Evolutionary conservation across 2,888 invertebrate genomes (phyloP).

Genomic region (Cheilosia impressa): DNA sequence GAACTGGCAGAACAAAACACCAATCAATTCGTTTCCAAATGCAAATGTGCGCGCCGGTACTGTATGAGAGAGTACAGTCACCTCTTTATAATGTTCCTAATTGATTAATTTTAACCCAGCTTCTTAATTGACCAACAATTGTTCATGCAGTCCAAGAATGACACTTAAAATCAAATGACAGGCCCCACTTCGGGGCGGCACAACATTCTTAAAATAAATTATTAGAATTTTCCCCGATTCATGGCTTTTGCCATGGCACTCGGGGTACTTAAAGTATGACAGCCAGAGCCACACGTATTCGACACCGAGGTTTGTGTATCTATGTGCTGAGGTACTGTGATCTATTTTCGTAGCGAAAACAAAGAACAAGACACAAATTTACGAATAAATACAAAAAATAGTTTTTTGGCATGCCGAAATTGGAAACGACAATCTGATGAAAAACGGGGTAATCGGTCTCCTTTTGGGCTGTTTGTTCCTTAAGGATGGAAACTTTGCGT

Average conservation of each 20-base stretch:
- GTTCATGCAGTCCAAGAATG: slow-evolving; percentile 37
- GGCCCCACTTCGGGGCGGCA: background rate
- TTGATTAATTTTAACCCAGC: slow-evolving; percentile 28
- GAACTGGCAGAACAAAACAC: background rate
- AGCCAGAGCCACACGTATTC: background rate
- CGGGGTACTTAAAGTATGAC: slow-evolving; percentile 21
- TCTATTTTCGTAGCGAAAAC: slow-evolving; percentile 49
- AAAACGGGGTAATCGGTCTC: slow-evolving; percentile 17
- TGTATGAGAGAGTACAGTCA: slow-evolving; percentile 5
- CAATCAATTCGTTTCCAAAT: slow-evolving; percentile 16
- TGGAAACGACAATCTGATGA: slow-evolving; percentile 23
- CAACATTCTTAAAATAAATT: slow-evolving; percentile 45
- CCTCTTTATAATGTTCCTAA: slow-evolving; percentile 14
- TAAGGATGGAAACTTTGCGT: background rate
- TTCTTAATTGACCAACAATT: slow-evolving; percentile 41
- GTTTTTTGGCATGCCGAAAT: slow-evolving; percentile 46
- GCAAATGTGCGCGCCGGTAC: background rate
- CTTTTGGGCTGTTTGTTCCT: background rate
- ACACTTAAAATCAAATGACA: slow-evolving; percentile 35
- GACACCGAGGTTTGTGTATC: slow-evolving; percentile 18
- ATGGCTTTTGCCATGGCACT: slow-evolving; percentile 38
- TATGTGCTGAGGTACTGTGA: slow-evolving; percentile 27
- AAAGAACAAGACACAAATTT: background rate
- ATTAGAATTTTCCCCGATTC: slow-evolving; percentile 44
- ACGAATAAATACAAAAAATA: background rate